Percentiles rank a stretch among this genome's conserved stretches.
phyloP scores from a whole-genome alignment of 2,797 vertebrate species.

The Cryptoprocta ferox region DNA sequence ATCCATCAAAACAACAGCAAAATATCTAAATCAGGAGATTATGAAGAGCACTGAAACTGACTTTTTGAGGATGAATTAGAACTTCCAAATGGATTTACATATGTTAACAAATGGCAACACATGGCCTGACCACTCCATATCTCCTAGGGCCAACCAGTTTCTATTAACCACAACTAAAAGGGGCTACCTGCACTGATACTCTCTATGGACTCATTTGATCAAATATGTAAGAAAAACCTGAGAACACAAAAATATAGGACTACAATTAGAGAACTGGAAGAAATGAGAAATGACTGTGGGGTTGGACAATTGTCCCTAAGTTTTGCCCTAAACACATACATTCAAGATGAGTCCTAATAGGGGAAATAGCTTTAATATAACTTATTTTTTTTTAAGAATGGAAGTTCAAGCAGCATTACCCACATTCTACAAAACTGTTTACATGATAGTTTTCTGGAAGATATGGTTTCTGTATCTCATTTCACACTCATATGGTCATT shows the following conservation, averaged over 20 bases:
- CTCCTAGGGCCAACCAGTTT: neutral
- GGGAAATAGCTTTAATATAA: neutral
- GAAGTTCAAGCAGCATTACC: neutral
- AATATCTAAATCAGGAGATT: neutral
- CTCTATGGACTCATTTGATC: neutral
- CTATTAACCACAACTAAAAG: neutral
- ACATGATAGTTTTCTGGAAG: neutral
- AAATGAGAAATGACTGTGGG: neutral
- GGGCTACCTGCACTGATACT: neutral
- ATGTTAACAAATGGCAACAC: neutral
- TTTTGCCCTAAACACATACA: neutral
- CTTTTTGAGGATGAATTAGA: neutral
- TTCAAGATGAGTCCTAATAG: neutral
- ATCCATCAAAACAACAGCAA: neutral
- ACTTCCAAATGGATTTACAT: neutral
- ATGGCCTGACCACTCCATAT: neutral
- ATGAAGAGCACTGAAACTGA: neutral
- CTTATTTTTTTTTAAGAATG: neutral
- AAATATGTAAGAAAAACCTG: neutral
- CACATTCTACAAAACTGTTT: neutral
- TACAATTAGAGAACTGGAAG: neutral
- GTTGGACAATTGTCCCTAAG: neutral
- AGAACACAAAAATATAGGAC: neutral
- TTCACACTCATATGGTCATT: neutral
- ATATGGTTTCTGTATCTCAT: neutral